Conservation (phyloP, 2,888 invertebrate genomes). For the Tipula confusa region DNA sequence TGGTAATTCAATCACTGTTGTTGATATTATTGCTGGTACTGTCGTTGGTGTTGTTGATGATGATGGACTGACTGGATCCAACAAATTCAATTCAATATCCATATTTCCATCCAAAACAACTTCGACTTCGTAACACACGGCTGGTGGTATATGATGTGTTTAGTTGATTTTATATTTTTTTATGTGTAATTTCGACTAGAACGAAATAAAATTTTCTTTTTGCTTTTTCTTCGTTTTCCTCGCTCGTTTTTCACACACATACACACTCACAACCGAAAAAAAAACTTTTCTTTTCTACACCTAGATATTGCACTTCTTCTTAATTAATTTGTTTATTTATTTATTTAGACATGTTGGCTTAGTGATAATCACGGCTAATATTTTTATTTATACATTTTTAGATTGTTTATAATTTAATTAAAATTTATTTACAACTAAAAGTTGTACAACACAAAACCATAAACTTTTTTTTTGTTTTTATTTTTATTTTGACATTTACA, state of each 20-base stretch:
- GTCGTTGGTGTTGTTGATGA: neutral
- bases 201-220: neutral
- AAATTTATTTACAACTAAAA: neutral
- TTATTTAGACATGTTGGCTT: neutral
- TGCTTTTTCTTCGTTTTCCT: neutral
- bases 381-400: slow-evolving; percentile 20
- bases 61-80: neutral
- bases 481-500: neutral
- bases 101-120: slow-evolving; percentile 8
- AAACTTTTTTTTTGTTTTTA: neutral
- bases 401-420: neutral
- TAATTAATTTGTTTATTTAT: neutral
- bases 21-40: neutral
- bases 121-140: neutral
- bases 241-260: neutral
- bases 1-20: slow-evolving; percentile 4
- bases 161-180: neutral
- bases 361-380: neutral
- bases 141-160: neutral
- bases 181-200: neutral
- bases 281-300: neutral
- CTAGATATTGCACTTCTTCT: neutral
- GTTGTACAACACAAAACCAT: neutral
- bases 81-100: neutral
- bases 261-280: neutral